Percentiles rank a stretch among this genome's conserved stretches.
phyloP scores from a whole-genome alignment of 1,140 invertebrate genomes.

The Delia radicum region DNA sequence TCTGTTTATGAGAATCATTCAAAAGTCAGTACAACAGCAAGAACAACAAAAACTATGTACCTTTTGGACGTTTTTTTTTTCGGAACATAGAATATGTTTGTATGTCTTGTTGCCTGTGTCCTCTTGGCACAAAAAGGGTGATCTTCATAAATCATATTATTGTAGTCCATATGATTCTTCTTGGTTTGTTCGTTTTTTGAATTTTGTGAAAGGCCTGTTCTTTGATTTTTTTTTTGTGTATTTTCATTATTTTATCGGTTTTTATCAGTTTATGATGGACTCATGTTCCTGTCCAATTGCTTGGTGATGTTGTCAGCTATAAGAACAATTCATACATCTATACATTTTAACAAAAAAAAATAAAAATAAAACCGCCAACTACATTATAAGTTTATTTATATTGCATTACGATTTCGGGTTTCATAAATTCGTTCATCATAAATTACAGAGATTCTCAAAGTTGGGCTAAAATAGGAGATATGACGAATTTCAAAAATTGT shows the following conservation, averaged over 20 bases:
- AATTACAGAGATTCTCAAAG: too few relatives aligned
- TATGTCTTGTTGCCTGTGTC: not conserved
- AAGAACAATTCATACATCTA: not conserved
- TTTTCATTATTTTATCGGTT: conserved; percentile 8
- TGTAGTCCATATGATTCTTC: not conserved
- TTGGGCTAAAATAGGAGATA: too few relatives aligned
- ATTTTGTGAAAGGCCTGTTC: not conserved
- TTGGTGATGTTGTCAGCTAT: conserved; percentile 20
- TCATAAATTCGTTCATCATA: not conserved
- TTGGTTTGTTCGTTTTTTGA: not conserved
- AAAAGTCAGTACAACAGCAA: not conserved
- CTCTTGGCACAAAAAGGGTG: conserved; percentile 15
- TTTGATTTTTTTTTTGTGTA: not conserved
- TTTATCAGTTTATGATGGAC: conserved; percentile 24
- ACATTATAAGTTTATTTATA: conserved; percentile 17
- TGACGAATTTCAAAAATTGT: too few relatives aligned
- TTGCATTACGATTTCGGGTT: not conserved
- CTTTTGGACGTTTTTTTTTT: not conserved
- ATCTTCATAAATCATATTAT: conserved; percentile 26
- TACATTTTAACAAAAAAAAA: not conserved
- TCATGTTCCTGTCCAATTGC: conserved; percentile 22
- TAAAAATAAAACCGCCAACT: conserved; percentile 13
- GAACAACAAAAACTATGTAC: not conserved
- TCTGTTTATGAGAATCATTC: not conserved
- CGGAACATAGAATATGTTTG: not conserved